Evolutionary conservation across 1,140 invertebrate genomes (phyloP), one percentile per base, ranked within the genome.

Genomic region (Rhizoglyphus robini): DNA sequence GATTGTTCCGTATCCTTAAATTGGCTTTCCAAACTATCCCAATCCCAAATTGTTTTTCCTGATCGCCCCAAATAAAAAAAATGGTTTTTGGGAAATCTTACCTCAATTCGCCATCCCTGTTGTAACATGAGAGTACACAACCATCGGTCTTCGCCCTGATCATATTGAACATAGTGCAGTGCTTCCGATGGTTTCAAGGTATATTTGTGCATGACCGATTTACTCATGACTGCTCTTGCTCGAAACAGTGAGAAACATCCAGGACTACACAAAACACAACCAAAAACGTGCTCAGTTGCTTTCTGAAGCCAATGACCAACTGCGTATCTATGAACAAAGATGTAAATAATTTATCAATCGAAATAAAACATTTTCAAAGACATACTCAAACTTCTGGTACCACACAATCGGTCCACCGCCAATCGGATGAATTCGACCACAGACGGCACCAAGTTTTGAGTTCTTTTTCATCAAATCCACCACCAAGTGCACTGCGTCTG

Each of bases 231-330:
- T 32, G 81, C 81, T 66, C 77, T 78, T 1, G 77, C 80, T 62
- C 82, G 70, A 69, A 78, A 68, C 0, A 99, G 81, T 0, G 92
- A 96, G 78, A 99, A 99, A 78, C 96, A 99, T 67, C 96, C 96
- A 34, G 96, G 96, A 79, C 90, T 93, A 85, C 93, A 96, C 69
- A 96, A 85, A 71, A 96, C 93, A 76, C 92, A 96, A 13, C 79
- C 93, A n/a, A n/a, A n/a, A n/a, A n/a, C n/a, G n/a, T n/a, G n/a
- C n/a, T n/a, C n/a, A n/a, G n/a, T n/a, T n/a, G 95, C 92, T 75
- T 99, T 99, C 81, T 99, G 95, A 68, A 99, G 86, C 95, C 95
- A 98, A 87, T 99, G 95, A 72, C 94, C 94, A 76, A 99, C 95
- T 54, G 95, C 94, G 72, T 98, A 98, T 77, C n/a, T n/a, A n/a